Base-by-base conservation (phyloP, 2,888 invertebrate species). In the Augiades crinisus region DNA sequence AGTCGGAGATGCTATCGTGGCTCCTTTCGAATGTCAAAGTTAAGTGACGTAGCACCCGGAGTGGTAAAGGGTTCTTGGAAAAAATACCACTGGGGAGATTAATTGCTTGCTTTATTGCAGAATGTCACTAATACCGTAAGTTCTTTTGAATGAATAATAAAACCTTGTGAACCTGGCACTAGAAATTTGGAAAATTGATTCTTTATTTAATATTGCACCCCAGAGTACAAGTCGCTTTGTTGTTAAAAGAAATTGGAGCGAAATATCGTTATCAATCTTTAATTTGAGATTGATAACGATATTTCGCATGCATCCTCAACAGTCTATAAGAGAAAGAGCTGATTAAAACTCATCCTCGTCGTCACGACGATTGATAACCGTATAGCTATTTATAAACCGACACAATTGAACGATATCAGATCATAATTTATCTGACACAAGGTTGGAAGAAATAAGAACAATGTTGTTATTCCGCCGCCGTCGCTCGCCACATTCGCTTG, bases 401-500 rank as follows among this genome's bases (percentile, higher is more conserved):
- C 50, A 43, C 36, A 37, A 30, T 50, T 37, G 43, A 43, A 36
- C 8, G 22, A 8, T 49, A 49, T 47, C 21, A 8, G 10, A 34
- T 45, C 33, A 33, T 22, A 14, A 17, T 22, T 22, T 41, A 49
- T 38, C 33, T 34, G 49, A 49, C 33, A 31, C 47, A 31, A 49
- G 49, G 49, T 24, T 49, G 49, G n/a, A 14, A 24, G 31, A 24
- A 41, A 47, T 16, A 21, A 47, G 47, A 47, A 40, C 38, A 40
- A 31, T 40, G 22, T 47, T 47, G 16, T 21, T 40, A 47, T 47
- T 38, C 47, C 10, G 10, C 12, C 10, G 24, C 10, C n/a, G 37
- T 47, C 37, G 7, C 13, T 37, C 5, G 27, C 1, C 17, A 16
- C 24, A 3, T 7, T 7, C 21, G 13, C 21, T 13, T 12, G 37